Evolutionary conservation across 2,888 invertebrate genomes (phyloP).

Genomic region (Drosophila prostipennis): DNA sequence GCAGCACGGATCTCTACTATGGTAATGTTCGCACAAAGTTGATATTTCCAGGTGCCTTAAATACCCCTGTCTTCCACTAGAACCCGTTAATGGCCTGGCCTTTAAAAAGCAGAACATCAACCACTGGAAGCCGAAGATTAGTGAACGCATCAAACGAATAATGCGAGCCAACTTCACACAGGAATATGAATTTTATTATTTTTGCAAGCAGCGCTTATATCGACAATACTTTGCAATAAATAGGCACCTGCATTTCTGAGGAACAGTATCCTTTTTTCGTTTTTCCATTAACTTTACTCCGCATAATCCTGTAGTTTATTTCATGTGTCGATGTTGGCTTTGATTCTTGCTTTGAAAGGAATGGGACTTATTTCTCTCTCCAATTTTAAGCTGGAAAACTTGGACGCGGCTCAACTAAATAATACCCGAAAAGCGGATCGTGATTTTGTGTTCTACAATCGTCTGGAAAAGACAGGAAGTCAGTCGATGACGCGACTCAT

Average conservation of each 20-base stretch:
- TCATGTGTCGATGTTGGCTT: neutral
- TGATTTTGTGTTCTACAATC: conserved; percentile 92
- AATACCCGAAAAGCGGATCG: conserved; percentile 83
- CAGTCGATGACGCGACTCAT: conserved; percentile 94
- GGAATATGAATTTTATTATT: conserved; percentile 95
- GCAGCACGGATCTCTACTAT: conserved; percentile 90
- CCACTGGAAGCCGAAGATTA: conserved; percentile 69
- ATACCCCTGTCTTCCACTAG: conserved; percentile 15
- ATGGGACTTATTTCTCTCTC: conserved; percentile 20
- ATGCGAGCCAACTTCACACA: conserved; percentile 92
- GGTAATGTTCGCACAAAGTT: conserved; percentile 85
- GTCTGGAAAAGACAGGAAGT: conserved; percentile 95
- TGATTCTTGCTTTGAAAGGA: conserved; percentile 1
- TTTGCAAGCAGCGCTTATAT: conserved; percentile 92
- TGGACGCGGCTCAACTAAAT: conserved; percentile 66
- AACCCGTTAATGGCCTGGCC: conserved; percentile 41
- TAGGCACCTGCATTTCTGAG: conserved; percentile 36
- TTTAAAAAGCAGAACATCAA: conserved; percentile 56
- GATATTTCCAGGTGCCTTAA: neutral
- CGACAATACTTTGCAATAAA: conserved; percentile 88
- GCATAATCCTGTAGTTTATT: conserved; percentile 1
- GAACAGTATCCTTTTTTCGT: neutral
- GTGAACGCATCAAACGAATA: conserved; percentile 84
- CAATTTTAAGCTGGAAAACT: conserved; percentile 61
- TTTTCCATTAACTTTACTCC: conserved; percentile 45